A percentile compares a stretch with the other conserved stretches of the same genome.
Evolutionary conservation across 2,888 invertebrate species (phyloP).

Genomic region (Rhopalosiphum nymphaeae): DNA sequence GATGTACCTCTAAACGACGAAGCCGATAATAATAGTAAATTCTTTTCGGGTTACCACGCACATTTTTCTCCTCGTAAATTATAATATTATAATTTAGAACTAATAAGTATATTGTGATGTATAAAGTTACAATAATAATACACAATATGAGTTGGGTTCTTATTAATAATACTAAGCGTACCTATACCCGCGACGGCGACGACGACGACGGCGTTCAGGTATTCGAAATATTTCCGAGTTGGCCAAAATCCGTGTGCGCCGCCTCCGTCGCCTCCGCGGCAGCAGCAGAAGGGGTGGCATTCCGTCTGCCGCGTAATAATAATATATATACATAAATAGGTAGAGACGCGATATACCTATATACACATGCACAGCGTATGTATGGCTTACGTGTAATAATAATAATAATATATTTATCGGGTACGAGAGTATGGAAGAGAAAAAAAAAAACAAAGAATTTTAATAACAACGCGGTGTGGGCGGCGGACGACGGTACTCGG

Average conservation of each 20-base stretch:
- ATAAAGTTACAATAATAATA: not conserved
- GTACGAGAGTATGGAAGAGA: not conserved
- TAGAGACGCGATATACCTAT: not conserved
- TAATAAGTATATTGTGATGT: not conserved
- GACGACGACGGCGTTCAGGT: not conserved
- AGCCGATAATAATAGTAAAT: not conserved
- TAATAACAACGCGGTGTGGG: slow-evolving; percentile 57
- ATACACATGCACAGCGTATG: not conserved
- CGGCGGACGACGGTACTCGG: not conserved
- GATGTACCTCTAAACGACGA: not conserved
- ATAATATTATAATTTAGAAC: not conserved
- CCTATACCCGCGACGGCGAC: not conserved
- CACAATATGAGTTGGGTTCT: not conserved
- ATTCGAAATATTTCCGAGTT: slow-evolving; percentile 49
- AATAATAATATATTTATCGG: not conserved
- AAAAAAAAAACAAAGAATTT: slow-evolving; percentile 52
- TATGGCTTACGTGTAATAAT: too few species aligned
- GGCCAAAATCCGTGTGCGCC: slow-evolving; percentile 42
- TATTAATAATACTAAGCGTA: not conserved
- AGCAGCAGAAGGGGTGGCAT: slow-evolving; percentile 4
- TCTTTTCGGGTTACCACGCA: not conserved
- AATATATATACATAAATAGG: not conserved
- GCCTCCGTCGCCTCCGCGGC: not conserved
- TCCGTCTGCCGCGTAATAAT: not conserved
- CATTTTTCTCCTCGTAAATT: too few species aligned